Base-by-base conservation (phyloP, 2,888 invertebrate genomes). In the Rhagophthalmus giganteus region DNA sequence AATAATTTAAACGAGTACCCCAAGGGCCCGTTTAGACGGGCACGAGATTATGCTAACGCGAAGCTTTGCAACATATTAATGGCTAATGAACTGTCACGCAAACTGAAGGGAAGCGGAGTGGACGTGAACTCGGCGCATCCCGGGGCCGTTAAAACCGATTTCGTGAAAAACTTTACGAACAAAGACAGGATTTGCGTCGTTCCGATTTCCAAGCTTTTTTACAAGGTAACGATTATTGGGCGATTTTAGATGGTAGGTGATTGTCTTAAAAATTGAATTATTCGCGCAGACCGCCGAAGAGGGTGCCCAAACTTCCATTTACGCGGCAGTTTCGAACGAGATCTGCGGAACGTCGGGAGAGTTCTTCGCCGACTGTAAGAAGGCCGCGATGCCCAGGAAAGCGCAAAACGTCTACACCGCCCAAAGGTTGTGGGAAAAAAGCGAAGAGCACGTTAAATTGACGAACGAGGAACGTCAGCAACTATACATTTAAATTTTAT, bases 41-140 rank as follows among this genome's bases (percentile, higher is more conserved):
- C 12, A 8, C 10, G 15, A 1, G 49, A 64, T 13, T 74, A 74
- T 47, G 62, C 64, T 1, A 73, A 72, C 47, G 70, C 71, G 3
- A 75, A 75, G 59, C 50, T 72, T 4, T 71, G 72, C 46, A 72
- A 70, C 42, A 61, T 72, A 27, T 65, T 73, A 28, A 59, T 71
- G 10, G 68, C 72, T 1, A 70, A 66, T 42, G 72, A 71, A 44
- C 65, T 75, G 46, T 71, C 72, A 1, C 63, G 68, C 44, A 60
- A 61, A 39, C 54, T 74, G 2, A 61, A 63, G 44, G 65, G 62
- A 11, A 62, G 55, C 45, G 70, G 68, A 8, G 67, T 74, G 0
- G 70, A 69, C 8, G 67, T 66, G 2, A 74, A 75, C 50, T 69
- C 72, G 10, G 46, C 74, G 5, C 70, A 74, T 61, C 74, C 75